Percentiles rank a stretch among this genome's conserved stretches.
Conservation (phyloP, 2,797 vertebrate genomes). For the Iguana delicatissima region DNA sequence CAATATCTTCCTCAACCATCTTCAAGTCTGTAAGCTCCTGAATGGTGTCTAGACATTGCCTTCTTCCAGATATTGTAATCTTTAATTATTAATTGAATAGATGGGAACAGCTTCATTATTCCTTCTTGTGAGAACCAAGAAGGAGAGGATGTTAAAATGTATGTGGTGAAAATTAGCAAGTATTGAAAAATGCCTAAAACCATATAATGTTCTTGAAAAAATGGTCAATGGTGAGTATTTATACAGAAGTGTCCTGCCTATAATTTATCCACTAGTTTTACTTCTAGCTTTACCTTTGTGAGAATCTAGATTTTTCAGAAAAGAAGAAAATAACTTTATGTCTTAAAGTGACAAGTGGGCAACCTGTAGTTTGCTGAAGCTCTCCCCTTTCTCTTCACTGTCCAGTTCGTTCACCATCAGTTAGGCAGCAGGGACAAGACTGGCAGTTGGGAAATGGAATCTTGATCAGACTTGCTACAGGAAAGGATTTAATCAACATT, state of each 20-base stretch:
- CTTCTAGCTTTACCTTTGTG: neutral
- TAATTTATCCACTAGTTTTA: neutral
- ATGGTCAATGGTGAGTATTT: neutral
- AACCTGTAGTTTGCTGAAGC: neutral
- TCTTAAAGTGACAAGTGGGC: neutral
- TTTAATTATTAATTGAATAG: constrained; percentile 29
- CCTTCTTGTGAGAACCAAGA: neutral
- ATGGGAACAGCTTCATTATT: neutral
- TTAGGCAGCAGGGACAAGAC: neutral
- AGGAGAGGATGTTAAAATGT: neutral
- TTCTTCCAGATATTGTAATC: constrained; percentile 19
- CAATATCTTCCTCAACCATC: neutral
- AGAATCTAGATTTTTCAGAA: neutral
- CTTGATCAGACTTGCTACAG: neutral
- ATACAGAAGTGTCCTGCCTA: neutral
- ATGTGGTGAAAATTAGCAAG: neutral
- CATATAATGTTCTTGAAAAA: neutral
- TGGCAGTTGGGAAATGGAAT: neutral
- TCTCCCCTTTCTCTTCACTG: neutral
- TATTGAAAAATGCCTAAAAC: constrained; percentile 1
- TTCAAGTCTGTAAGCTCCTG: neutral
- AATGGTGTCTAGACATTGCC: constrained; percentile 15
- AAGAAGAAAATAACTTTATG: neutral
- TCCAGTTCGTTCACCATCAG: neutral
- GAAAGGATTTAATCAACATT: neutral